Conservation (phyloP, 2,113 vertebrate genomes). For the Cavia porcellus region DNA sequence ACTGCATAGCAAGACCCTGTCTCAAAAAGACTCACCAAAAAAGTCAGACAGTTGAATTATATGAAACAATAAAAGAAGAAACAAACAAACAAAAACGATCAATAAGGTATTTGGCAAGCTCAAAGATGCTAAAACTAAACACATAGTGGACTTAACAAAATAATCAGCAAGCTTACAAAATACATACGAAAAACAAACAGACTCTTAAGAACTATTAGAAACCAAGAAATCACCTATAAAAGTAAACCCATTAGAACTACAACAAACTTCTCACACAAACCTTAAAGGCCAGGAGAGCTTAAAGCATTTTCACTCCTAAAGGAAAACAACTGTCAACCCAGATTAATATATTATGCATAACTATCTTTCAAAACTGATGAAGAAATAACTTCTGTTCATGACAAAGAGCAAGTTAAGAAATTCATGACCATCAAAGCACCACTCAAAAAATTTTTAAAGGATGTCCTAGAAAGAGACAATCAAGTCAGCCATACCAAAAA, state of each 20-base stretch:
- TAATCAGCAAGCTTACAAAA: neutral
- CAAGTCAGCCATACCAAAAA: neutral
- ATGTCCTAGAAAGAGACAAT: neutral
- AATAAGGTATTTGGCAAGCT: neutral
- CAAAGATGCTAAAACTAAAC: neutral
- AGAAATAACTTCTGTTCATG: neutral
- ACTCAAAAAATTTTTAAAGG: neutral
- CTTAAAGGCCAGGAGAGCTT: neutral
- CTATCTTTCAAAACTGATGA: neutral
- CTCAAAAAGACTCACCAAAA: too few species aligned
- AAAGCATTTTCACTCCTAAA: neutral
- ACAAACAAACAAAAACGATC: neutral
- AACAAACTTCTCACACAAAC: neutral
- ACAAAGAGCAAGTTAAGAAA: neutral
- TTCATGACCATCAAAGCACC: neutral
- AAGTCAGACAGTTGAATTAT: neutral
- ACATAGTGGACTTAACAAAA: neutral
- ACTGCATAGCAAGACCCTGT: too few species aligned
- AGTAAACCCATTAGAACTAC: neutral
- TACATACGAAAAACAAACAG: neutral
- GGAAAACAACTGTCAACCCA: neutral
- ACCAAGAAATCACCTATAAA: neutral
- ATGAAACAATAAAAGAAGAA: too few species aligned
- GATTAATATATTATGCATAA: neutral
- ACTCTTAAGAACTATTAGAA: neutral